A percentile compares a stretch with the other conserved stretches of the same genome.
Conservation (phyloP, 1,140 invertebrate genomes). For the Melipona quadrifasciata region DNA sequence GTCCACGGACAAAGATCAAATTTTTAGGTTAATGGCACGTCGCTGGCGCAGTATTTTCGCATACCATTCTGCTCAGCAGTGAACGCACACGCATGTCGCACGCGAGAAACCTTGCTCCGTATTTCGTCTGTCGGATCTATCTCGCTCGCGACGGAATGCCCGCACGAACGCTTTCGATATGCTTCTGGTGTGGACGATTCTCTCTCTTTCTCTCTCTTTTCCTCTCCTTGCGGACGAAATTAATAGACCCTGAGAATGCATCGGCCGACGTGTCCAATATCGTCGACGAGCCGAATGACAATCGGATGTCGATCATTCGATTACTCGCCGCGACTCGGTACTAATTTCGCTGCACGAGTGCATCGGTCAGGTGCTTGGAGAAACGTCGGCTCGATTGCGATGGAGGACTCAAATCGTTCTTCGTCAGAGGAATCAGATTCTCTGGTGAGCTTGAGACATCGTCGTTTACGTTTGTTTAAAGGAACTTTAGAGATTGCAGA, state of each 20-base stretch:
- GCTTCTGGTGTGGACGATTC: not conserved
- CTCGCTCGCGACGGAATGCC: constrained; percentile 22
- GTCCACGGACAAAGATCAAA: not conserved
- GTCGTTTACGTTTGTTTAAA: not conserved
- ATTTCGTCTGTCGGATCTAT: constrained; percentile 42
- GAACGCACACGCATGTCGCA: not conserved
- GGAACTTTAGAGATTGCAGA: not conserved
- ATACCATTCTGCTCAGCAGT: constrained; percentile 28
- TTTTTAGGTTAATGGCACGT: constrained; percentile 12
- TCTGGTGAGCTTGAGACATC: not conserved
- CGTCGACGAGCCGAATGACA: constrained; percentile 42
- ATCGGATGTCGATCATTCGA: constrained; percentile 6
- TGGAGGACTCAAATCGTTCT: not conserved
- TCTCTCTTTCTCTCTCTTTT: constrained; percentile 5
- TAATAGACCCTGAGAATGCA: constrained; percentile 49
- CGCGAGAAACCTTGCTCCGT: constrained; percentile 42
- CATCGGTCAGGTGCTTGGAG: not conserved
- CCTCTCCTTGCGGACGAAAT: constrained; percentile 40
- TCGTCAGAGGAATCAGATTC: not conserved
- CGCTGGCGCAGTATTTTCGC: constrained; percentile 11
- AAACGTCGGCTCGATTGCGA: not conserved
- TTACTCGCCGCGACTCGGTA: constrained; percentile 12
- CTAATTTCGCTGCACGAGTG: not conserved
- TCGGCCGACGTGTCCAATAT: constrained; percentile 27
- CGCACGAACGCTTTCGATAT: constrained; percentile 38